Percentiles rank a stretch among this genome's conserved stretches.
Conservation (phyloP, 2,888 invertebrate species). For the Parnassius glacialis region DNA sequence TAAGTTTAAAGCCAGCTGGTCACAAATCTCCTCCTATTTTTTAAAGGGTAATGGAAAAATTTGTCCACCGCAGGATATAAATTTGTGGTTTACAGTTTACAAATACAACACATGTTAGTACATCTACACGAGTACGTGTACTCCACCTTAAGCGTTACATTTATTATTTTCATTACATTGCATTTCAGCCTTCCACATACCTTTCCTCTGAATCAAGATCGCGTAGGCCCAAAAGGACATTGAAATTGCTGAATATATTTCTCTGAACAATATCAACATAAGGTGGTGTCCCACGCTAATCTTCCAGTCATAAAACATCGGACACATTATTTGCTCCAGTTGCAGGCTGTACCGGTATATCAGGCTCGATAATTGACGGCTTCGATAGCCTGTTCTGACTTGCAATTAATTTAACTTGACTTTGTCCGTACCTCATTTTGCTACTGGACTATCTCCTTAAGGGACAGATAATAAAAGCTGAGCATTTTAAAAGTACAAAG, state of each 20-base stretch:
- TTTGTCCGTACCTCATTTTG: slow-evolving; percentile 29
- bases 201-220: slow-evolving; percentile 12
- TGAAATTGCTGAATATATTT: slow-evolving; percentile 17
- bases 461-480: slow-evolving; percentile 16
- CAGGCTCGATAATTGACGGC: slow-evolving; percentile 39
- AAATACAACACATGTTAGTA: too few relatives aligned
- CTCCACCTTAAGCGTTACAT: too few relatives aligned
- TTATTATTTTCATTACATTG: not conserved
- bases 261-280: slow-evolving; percentile 17
- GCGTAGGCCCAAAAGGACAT: slow-evolving; percentile 19
- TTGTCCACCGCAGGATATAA: too few relatives aligned
- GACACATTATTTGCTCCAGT: slow-evolving; percentile 24
- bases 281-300: slow-evolving; percentile 25
- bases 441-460: slow-evolving; percentile 22
- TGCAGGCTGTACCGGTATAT: slow-evolving; percentile 23
- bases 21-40: too few relatives aligned
- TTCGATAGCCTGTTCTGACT: slow-evolving; percentile 47
- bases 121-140: too few relatives aligned
- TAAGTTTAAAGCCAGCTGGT: too few relatives aligned
- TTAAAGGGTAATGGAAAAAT: too few relatives aligned
- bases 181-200: not conserved
- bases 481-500: slow-evolving; percentile 13
- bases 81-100: too few relatives aligned
- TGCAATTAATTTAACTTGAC: slow-evolving; percentile 47
- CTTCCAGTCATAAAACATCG: slow-evolving; percentile 21